phyloP scores from a whole-genome alignment of 2,888 invertebrate species.

The Lycocerus yunnanus region DNA sequence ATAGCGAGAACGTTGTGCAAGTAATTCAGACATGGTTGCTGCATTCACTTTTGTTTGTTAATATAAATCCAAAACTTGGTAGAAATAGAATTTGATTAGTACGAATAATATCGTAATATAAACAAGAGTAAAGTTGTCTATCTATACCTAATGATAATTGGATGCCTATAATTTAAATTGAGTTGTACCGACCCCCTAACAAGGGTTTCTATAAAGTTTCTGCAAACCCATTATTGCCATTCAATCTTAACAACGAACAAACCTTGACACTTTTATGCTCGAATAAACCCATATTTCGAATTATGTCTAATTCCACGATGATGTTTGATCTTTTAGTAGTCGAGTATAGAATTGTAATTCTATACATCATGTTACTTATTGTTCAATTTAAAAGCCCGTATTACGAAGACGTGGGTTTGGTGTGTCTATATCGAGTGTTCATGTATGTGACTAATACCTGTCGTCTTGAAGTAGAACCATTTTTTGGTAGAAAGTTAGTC shows the following conservation, averaged over 20 bases:
- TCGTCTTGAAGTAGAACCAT: constrained; percentile 40
- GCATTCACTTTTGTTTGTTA: not conserved
- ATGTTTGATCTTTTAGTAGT: constrained; percentile 23
- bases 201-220: constrained; percentile 4
- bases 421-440: constrained; percentile 46
- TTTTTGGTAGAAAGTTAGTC: constrained; percentile 18
- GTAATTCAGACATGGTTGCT: too few relatives aligned
- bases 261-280: constrained; percentile 50
- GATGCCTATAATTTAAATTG: constrained; percentile 1
- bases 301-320: constrained; percentile 29
- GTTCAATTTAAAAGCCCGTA: constrained; percentile 25
- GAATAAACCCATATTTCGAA: constrained; percentile 38
- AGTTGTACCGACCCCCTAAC: not conserved
- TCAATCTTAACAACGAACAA: constrained; percentile 28
- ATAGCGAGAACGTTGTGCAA: not conserved
- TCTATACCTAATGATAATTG: not conserved
- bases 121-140: not conserved
- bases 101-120: not conserved
- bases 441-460: constrained; percentile 52
- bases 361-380: constrained; percentile 42
- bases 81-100: not conserved
- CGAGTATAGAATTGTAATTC: constrained; percentile 44
- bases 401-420: constrained; percentile 44
- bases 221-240: constrained; percentile 7
- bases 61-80: not conserved